Evolutionary conservation across 2,113 vertebrate genomes (phyloP).

Genomic region (Actinemys pallida): DNA sequence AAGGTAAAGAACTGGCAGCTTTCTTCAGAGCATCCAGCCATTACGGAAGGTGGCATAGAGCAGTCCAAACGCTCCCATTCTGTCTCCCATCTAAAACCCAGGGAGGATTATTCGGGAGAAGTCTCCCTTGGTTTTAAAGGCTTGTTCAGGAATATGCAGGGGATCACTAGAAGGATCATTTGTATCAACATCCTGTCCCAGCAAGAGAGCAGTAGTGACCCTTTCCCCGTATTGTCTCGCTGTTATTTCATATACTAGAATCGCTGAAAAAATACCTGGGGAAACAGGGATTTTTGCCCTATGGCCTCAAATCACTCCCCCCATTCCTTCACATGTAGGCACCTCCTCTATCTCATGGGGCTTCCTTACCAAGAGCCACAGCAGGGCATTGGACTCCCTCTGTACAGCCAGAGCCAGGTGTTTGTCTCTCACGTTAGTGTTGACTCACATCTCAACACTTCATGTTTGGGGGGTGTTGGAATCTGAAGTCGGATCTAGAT

Average conservation of each 20-base stretch:
- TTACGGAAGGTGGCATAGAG: not conserved
- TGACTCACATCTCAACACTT: not conserved
- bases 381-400: not conserved
- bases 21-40: not conserved
- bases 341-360: not conserved
- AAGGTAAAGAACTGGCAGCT: not conserved
- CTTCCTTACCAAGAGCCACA: not conserved
- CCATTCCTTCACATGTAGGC: not conserved
- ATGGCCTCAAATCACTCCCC: not conserved
- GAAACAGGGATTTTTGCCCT: not conserved
- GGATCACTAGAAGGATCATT: not conserved
- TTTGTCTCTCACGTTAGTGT: not conserved
- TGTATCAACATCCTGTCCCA: not conserved
- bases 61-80: not conserved
- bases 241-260: not conserved
- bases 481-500: not conserved
- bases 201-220: not conserved
- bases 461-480: not conserved
- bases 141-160: not conserved
- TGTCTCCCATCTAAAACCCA: not conserved
- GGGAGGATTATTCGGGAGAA: not conserved
- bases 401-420: not conserved
- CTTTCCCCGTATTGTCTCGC: not conserved
- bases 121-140: not conserved
- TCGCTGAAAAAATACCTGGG: not conserved